Evolutionary conservation across 1,140 invertebrate species (phyloP).

Genomic region (Danaus melanippus): DNA sequence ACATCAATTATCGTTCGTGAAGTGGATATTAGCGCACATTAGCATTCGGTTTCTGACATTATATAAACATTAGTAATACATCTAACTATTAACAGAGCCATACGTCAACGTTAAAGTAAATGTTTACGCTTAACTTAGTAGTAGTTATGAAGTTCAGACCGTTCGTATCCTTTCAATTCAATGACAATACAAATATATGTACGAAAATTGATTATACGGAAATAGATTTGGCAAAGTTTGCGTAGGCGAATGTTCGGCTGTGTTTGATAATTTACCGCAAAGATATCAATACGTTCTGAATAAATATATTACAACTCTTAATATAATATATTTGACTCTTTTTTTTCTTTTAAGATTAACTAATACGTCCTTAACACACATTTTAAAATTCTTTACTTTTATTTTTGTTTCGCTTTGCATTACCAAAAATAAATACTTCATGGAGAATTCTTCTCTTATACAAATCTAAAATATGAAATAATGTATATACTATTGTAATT

Average conservation of each 20-base stretch:
- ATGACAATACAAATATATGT: slow-evolving; percentile 28
- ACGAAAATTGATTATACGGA: slow-evolving; percentile 28
- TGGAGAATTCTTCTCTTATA: too few relatives aligned
- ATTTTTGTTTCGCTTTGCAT: too few relatives aligned
- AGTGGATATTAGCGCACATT: slow-evolving; percentile 40
- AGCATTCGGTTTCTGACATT: slow-evolving; percentile 36
- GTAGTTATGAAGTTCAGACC: slow-evolving; percentile 18
- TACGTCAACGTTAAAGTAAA: slow-evolving; percentile 41
- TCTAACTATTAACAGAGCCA: slow-evolving; percentile 47
- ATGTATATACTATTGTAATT: too few relatives aligned
- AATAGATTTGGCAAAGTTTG: slow-evolving; percentile 16
- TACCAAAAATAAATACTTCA: too few relatives aligned
- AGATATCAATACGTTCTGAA: too few relatives aligned
- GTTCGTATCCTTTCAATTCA: slow-evolving; percentile 25
- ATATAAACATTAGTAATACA: slow-evolving; percentile 54
- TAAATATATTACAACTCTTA: too few relatives aligned
- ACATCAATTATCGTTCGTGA: slow-evolving; percentile 40
- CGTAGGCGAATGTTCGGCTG: slow-evolving; percentile 4
- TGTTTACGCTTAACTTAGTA: slow-evolving; percentile 45
- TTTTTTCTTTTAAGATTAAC: too few relatives aligned
- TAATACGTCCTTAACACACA: too few relatives aligned
- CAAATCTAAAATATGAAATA: too few relatives aligned
- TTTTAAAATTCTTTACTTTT: too few relatives aligned
- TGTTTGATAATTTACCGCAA: slow-evolving; percentile 7
- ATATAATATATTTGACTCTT: too few relatives aligned